Evolutionary conservation across 2,113 vertebrate species (phyloP), one percentile per base, ranked within the genome.

Genomic region (Chaetorhynchus papuensis): DNA sequence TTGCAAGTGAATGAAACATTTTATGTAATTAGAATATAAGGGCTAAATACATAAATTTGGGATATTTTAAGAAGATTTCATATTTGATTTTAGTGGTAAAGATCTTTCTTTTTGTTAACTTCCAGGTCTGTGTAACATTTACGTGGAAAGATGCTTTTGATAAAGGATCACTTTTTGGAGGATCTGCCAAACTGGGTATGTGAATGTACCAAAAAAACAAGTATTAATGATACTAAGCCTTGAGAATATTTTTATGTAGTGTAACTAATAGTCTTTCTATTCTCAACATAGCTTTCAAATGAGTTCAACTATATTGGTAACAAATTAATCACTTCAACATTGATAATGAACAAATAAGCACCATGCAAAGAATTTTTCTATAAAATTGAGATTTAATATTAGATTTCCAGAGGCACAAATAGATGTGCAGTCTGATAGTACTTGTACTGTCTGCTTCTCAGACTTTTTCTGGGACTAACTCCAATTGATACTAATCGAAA

Each of bases 111-210:
- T 96, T 92, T 71, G 53, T 6, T 82, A 72, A 70, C 80, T 72
- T 97, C 11, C 96, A 99, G 99, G 97, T 99, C 93, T 99, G 99
- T 96, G 97, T 99, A 96, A 99, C 99, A 31, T 99, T 99, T 97
- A 99, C 99, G 1, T 99, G 99, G 99, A 99, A 99, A 96, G 99
- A 99, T 98, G 99, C 99, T 83, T 99, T 99, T 97, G 99, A 99
- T 97, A 99, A 99, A 99, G 99, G 99, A 91, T 99, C 99, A 4
- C 98, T 99, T 70, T 99, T 99, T 93, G 99, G 99, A 75, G 99
- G 99, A 91, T 99, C 99, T 42, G 99, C 99, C 95, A 99, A 99
- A 96, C 89, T 99, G 71, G 98, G 99, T 99, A 98, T 98, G 99
- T 97, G 76, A 89, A 59, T 69, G 59, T 87, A 90, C 15, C 6